These are phyloP conservation scores for Parochlus steinenii DNA, from an alignment of 2,888 invertebrate genomes.

Conservation along the genomic window DNA sequence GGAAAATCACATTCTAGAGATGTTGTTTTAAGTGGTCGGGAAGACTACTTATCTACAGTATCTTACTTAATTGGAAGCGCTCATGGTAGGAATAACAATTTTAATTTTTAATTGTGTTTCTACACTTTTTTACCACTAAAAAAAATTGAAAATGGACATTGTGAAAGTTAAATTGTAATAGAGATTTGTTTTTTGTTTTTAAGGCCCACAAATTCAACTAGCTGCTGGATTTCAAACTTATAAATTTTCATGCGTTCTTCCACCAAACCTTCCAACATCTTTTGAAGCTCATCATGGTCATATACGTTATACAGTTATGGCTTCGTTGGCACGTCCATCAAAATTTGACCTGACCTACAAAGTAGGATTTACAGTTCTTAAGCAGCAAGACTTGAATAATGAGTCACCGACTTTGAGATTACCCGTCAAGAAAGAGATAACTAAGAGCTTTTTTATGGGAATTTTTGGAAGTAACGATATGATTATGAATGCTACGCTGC, in stretches of 20 bases:
- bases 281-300: slow-evolving; percentile 33
- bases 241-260: slow-evolving; percentile 33
- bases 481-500: slow-evolving; percentile 4
- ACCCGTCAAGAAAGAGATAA: slow-evolving; percentile 2
- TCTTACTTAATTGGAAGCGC: slow-evolving; percentile 33
- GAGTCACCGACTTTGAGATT: slow-evolving; percentile 3
- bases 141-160: no score
- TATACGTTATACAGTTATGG: slow-evolving; percentile 40
- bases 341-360: slow-evolving; percentile 35
- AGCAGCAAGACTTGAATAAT: slow-evolving; percentile 57
- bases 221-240: slow-evolving; percentile 30
- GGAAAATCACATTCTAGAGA: no score
- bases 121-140: no score
- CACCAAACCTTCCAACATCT: slow-evolving; percentile 33
- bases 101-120: not conserved
- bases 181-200: no score
- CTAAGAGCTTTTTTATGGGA: slow-evolving; percentile 6
- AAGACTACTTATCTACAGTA: slow-evolving; percentile 34
- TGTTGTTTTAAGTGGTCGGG: no score
- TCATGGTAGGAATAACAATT: slow-evolving; percentile 24
- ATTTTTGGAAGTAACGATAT: not conserved
- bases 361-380: slow-evolving; percentile 59
- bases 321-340: slow-evolving; percentile 40
- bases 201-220: not conserved
- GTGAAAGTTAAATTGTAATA: no score